Percentiles rank a stretch among this genome's conserved stretches.
These are phyloP conservation scores for Trichonephila clavipes DNA, from an alignment of 1,140 invertebrate species.

Conservation along the genomic window DNA sequence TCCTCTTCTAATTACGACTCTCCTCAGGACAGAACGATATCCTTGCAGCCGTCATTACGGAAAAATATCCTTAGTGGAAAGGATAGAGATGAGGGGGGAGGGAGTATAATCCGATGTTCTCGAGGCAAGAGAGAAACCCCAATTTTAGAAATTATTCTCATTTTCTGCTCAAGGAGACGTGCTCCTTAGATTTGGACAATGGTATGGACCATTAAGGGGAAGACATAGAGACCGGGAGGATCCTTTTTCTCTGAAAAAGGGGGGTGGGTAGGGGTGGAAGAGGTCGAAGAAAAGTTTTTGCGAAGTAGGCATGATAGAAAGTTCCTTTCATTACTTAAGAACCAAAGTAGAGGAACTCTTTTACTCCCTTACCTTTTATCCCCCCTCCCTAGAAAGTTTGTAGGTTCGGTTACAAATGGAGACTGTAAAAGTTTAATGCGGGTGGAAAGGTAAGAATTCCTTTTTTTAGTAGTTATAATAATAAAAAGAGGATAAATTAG, in stretches of 20 bases:
- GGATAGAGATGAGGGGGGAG: background rate
- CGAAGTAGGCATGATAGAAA: conserved; percentile 24
- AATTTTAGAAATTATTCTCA: conserved; percentile 42
- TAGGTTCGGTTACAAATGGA: conserved; percentile 6
- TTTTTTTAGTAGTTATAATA: background rate
- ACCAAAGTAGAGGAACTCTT: background rate
- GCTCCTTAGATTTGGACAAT: conserved; percentile 34
- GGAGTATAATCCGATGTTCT: conserved; percentile 9
- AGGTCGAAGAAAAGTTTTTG: conserved; percentile 21
- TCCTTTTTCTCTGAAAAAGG: background rate
- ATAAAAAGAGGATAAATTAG: background rate
- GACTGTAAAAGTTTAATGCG: conserved; percentile 17
- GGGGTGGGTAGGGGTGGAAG: background rate
- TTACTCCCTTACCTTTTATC: too few species aligned
- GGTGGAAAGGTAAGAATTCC: background rate
- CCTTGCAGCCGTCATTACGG: conserved; percentile 6
- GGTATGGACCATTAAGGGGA: background rate
- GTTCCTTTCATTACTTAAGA: conserved; percentile 29
- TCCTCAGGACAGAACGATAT: conserved; percentile 13
- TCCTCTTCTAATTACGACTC: conserved; percentile 4
- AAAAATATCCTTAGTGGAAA: conserved; percentile 12
- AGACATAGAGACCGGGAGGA: background rate
- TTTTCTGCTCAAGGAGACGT: conserved; percentile 17
- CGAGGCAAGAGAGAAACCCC: conserved; percentile 14
- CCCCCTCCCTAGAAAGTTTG: background rate